A percentile compares a stretch with the other conserved stretches of the same genome.
Evolutionary conservation across 2,888 invertebrate genomes (phyloP).

Genomic region (Drosophila paramelanica): DNA sequence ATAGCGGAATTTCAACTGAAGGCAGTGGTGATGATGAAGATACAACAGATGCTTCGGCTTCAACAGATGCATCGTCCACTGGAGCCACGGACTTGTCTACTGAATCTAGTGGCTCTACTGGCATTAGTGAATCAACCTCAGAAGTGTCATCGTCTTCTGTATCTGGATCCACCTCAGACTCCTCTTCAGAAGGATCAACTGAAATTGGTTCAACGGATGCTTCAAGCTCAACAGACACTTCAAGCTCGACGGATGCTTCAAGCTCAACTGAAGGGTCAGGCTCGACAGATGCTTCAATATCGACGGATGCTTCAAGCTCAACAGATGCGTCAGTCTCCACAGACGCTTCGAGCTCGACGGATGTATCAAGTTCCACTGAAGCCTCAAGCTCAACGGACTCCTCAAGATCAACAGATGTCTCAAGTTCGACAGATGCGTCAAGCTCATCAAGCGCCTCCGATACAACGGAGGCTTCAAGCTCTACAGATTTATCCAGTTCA

Average conservation of each 20-base stretch:
- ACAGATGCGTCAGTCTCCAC: constrained; percentile 38
- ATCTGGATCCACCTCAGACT: constrained; percentile 32
- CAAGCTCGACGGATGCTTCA: constrained; percentile 21
- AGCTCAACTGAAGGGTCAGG: constrained; percentile 29
- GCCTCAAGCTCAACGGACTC: constrained; percentile 50
- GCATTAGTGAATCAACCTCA: constrained; percentile 18
- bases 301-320: constrained; percentile 29
- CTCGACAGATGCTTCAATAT: constrained; percentile 40
- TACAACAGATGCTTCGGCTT: constrained; percentile 43
- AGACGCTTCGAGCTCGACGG: constrained; percentile 41
- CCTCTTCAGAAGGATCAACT: constrained; percentile 21
- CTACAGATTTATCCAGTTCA: constrained; percentile 36
- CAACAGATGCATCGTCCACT: constrained; percentile 33
- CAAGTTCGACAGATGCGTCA: constrained; percentile 19
- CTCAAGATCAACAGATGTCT: constrained; percentile 25
- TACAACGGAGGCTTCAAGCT: constrained; percentile 26
- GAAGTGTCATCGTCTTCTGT: constrained; percentile 19
- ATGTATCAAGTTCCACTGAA: constrained; percentile 43
- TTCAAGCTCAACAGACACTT: constrained; percentile 29
- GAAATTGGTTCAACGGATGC: constrained; percentile 24
- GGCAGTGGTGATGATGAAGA: constrained; percentile 79
- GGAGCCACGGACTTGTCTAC: constrained; percentile 38
- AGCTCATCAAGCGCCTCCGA: constrained; percentile 8
- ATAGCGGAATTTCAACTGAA: constrained; percentile 63
- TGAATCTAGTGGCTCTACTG: constrained; percentile 21